Percentiles rank a stretch among this genome's conserved stretches.
These are phyloP conservation scores for Gopherus evgoodei DNA, from an alignment of 2,113 vertebrate genomes.

Conservation along the genomic window DNA sequence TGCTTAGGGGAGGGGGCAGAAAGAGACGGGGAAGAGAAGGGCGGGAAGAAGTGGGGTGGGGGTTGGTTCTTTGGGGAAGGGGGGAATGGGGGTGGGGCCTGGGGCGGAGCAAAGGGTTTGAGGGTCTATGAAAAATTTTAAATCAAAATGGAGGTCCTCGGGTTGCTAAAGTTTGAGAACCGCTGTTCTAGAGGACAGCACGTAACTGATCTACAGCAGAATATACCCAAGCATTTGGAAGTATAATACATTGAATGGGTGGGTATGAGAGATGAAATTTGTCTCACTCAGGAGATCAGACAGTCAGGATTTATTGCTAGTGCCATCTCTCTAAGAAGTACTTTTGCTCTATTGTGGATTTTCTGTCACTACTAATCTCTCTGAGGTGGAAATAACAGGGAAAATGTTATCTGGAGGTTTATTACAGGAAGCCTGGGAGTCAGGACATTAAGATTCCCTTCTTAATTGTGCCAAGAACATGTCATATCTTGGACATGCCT, in stretches of 20 bases:
- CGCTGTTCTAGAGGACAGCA: not conserved
- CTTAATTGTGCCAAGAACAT: not conserved
- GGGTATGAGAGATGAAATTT: not conserved
- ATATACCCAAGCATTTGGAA: not conserved
- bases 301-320: not conserved
- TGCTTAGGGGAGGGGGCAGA: no score
- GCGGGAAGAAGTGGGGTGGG: no score
- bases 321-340: not conserved
- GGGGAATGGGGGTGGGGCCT: no score
- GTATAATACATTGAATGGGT: slow-evolving; percentile 14
- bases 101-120: no score
- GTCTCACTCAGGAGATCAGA: slow-evolving; percentile 5
- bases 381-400: not conserved
- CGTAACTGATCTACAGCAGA: not conserved
- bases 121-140: no score
- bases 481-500: not conserved
- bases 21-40: no score
- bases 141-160: no score
- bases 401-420: not conserved
- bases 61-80: no score
- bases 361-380: not conserved
- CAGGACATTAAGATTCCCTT: not conserved
- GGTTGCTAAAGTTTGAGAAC: no score
- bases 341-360: not conserved
- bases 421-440: not conserved